Evolutionary conservation across 2,888 invertebrate species (phyloP).

Genomic region (Eutolmus rufibarbis): DNA sequence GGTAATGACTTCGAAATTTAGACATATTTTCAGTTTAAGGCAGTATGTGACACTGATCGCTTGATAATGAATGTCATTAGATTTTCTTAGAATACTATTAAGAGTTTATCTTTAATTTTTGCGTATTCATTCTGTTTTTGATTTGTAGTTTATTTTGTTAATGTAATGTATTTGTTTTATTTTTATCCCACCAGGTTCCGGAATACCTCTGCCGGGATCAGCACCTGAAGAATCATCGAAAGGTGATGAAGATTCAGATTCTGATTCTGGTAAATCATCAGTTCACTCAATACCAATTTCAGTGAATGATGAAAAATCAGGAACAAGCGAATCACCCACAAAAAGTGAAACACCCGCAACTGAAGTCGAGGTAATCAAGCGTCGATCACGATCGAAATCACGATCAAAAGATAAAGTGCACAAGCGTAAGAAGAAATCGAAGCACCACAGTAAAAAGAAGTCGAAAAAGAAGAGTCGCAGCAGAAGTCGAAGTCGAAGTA

Average conservation of each 20-base stretch:
- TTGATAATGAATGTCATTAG: neutral
- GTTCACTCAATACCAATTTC: conserved; percentile 62
- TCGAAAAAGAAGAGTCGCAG: conserved; percentile 52
- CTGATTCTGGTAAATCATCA: conserved; percentile 56
- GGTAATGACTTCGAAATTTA: neutral
- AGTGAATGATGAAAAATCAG: conserved; percentile 57
- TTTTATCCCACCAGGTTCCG: neutral
- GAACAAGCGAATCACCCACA: conserved; percentile 46
- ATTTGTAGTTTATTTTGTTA: neutral
- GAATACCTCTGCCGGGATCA: neutral
- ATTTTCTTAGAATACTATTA: neutral
- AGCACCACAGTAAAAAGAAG: conserved; percentile 52
- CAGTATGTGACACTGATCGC: neutral
- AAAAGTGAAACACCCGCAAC: conserved; percentile 42
- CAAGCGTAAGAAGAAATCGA: conserved; percentile 36
- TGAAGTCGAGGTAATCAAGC: neutral
- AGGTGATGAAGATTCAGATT: conserved; percentile 46
- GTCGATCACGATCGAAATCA: conserved; percentile 43
- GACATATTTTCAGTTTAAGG: neutral
- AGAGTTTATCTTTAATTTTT: neutral
- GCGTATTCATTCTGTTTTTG: neutral
- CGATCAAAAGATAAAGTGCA: neutral
- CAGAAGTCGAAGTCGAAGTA: conserved; percentile 43
- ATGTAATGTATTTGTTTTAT: neutral
- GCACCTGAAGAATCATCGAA: neutral